phyloP scores from a whole-genome alignment of 2,888 invertebrate species.

The Parochlus steinenii region DNA sequence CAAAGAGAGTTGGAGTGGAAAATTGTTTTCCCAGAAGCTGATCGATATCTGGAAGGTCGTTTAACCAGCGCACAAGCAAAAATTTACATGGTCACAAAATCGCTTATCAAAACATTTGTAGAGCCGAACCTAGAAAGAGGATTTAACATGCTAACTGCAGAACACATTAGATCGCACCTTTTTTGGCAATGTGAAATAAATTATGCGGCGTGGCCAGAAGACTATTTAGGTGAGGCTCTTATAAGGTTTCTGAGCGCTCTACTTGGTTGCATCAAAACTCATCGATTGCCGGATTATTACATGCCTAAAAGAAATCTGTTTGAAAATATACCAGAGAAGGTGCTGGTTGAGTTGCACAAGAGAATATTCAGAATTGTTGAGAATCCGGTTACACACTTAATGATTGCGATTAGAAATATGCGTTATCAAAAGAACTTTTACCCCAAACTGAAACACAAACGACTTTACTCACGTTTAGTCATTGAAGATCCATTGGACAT shows the following conservation, averaged over 20 bases:
- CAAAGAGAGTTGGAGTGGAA: constrained; percentile 60
- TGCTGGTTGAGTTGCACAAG: constrained; percentile 45
- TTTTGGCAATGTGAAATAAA: constrained; percentile 66
- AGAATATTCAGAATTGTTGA: constrained; percentile 49
- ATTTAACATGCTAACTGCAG: constrained; percentile 43
- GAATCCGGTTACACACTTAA: constrained; percentile 51
- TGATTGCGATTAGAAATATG: constrained; percentile 51
- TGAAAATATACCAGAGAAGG: constrained; percentile 46
- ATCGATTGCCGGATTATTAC: constrained; percentile 54
- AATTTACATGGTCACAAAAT: constrained; percentile 48
- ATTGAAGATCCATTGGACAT: constrained; percentile 36
- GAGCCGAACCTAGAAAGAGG: constrained; percentile 42
- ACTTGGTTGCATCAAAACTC: constrained; percentile 41
- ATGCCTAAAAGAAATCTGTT: constrained; percentile 54
- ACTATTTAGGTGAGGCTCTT: constrained; percentile 50
- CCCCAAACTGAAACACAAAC: constrained; percentile 41
- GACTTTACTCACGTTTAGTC: constrained; percentile 40
- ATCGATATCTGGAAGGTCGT: constrained; percentile 54
- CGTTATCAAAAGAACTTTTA: constrained; percentile 45
- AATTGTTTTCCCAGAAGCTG: constrained; percentile 58
- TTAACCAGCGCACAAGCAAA: constrained; percentile 54
- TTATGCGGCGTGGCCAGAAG: constrained; percentile 54
- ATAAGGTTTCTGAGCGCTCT: constrained; percentile 44
- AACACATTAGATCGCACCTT: constrained; percentile 54
- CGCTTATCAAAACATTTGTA: constrained; percentile 55